These are phyloP conservation scores for Cataglyphis hispanica DNA, from an alignment of 1,140 invertebrate genomes.

Conservation along the genomic window DNA sequence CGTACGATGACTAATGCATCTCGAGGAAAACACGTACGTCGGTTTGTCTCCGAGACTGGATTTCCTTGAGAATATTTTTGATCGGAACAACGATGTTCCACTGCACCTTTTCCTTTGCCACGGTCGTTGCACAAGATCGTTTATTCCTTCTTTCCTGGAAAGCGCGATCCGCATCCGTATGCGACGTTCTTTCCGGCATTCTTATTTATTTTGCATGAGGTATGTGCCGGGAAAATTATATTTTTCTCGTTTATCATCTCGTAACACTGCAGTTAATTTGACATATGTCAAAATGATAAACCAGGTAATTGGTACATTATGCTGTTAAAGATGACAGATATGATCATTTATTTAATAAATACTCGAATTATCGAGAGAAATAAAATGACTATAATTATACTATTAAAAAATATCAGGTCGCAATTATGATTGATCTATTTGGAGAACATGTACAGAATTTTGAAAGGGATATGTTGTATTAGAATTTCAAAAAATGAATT, in stretches of 20 bases:
- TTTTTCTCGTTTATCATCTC: neutral
- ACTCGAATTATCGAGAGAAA: neutral
- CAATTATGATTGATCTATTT: neutral
- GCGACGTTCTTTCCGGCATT: neutral
- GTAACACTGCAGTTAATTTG: neutral
- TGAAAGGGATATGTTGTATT: neutral
- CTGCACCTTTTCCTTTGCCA: constrained; percentile 24
- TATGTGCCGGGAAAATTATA: neutral
- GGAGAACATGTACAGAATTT: neutral
- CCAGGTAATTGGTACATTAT: neutral
- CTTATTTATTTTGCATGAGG: neutral
- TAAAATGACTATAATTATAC: neutral
- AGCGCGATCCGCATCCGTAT: neutral
- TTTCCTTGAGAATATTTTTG: constrained; percentile 51
- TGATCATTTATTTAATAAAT: constrained; percentile 6
- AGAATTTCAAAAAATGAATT: neutral
- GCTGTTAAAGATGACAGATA: neutral
- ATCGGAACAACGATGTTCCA: constrained; percentile 40
- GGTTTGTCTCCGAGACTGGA: constrained; percentile 22
- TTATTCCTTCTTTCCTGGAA: constrained; percentile 19
- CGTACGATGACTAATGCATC: constrained; percentile 38
- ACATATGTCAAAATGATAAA: neutral
- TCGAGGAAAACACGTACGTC: constrained; percentile 29
- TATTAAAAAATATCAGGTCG: neutral
- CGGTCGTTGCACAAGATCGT: neutral